Conservation (phyloP, 2,113 vertebrate species). For the Silurus meridionalis region DNA sequence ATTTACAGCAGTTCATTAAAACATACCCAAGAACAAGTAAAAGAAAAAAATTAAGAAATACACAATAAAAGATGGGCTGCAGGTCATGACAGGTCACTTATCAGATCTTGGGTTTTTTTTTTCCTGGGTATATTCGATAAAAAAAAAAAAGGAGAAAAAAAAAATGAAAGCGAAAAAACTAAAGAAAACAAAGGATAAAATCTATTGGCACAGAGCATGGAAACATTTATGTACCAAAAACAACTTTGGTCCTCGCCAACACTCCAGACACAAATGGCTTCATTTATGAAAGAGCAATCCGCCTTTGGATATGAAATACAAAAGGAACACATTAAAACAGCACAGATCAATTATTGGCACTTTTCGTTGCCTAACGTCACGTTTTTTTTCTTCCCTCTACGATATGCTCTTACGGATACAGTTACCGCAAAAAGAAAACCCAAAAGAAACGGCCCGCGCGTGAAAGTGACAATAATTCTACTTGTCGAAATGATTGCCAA, state of each 20-base stretch:
- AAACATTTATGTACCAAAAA: conserved; percentile 71
- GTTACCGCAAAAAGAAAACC: conserved; percentile 74
- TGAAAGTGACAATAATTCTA: conserved; percentile 77
- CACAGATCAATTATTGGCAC: conserved; percentile 76
- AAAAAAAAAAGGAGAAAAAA: conserved; percentile 54
- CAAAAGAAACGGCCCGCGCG: conserved; percentile 67
- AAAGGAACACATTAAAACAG: conserved; percentile 71
- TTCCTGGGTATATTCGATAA: conserved; percentile 62
- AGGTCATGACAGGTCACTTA: conserved; percentile 91
- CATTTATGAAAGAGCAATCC: conserved; percentile 67
- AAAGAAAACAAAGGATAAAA: conserved; percentile 66
- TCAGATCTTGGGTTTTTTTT: conserved; percentile 72
- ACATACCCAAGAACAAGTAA: conserved; percentile 88
- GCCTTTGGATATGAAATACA: conserved; percentile 77
- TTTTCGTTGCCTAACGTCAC: conserved; percentile 74
- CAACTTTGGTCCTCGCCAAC: conserved; percentile 81
- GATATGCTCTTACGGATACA: conserved; percentile 71
- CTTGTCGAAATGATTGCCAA: conserved; percentile 63
- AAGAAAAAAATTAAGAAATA: conserved; percentile 63
- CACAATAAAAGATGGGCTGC: conserved; percentile 86
- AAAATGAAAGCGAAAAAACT: conserved; percentile 13
- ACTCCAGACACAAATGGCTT: conserved; percentile 77
- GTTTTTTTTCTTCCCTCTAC: conserved; percentile 60
- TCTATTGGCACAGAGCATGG: conserved; percentile 77
- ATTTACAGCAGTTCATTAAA: conserved; percentile 99